These are phyloP conservation scores for Heliconius ismenius DNA, from an alignment of 2,888 invertebrate species.

Conservation along the genomic window DNA sequence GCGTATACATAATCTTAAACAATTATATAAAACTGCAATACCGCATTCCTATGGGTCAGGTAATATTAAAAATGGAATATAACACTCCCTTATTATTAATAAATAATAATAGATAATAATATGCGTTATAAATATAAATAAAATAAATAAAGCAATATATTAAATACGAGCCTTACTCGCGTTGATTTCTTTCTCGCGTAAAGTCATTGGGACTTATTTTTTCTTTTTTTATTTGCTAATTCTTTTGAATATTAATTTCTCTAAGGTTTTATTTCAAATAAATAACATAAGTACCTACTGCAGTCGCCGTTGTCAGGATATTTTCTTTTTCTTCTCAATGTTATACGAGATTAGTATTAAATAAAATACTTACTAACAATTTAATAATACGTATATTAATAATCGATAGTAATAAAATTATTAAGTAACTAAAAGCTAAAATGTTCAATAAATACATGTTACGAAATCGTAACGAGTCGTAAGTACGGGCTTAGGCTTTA, in stretches of 20 bases:
- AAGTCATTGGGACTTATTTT: not conserved
- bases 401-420: not conserved
- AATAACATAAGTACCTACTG: no score
- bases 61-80: not conserved
- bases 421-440: not conserved
- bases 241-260: no score
- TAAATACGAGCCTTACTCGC: not conserved
- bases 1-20: not conserved
- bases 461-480: constrained; percentile 15
- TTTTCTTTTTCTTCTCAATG: no score
- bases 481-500: not conserved
- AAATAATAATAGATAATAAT: not conserved
- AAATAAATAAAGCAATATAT: not conserved
- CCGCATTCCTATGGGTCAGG: constrained; percentile 3
- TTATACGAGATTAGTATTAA: no score
- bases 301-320: no score
- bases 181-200: constrained; percentile 5
- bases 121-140: not conserved
- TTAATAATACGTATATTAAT: no score
- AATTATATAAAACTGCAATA: constrained; percentile 4
- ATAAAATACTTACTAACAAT: no score
- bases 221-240: not conserved
- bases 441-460: not conserved
- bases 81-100: not conserved
- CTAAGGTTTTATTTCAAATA: no score